Conservation (phyloP, 2,797 vertebrate genomes). For the Oophaga sylvatica region DNA sequence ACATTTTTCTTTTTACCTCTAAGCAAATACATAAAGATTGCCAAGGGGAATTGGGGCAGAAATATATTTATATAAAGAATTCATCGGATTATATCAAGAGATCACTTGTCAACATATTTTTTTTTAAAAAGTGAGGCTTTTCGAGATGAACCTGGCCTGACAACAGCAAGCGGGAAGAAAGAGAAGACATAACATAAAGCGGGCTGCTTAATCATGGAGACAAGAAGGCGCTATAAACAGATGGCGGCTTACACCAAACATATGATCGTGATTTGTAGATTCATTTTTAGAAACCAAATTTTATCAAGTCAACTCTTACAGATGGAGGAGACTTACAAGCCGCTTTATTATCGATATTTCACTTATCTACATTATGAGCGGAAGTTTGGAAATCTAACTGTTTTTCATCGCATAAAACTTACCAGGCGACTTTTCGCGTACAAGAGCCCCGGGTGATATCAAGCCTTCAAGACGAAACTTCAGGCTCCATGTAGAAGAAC, state of each 20-base stretch:
- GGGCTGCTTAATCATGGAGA: constrained; percentile 73
- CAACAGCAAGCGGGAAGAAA: constrained; percentile 58
- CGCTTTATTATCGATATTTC: constrained; percentile 67
- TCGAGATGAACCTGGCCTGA: constrained; percentile 55
- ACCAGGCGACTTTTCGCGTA: background rate
- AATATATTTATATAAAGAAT: constrained; percentile 70
- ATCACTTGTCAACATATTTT: constrained; percentile 65
- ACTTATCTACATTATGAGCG: constrained; percentile 49
- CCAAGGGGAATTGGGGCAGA: constrained; percentile 64
- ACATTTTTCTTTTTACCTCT: constrained; percentile 66
- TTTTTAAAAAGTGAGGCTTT: constrained; percentile 64
- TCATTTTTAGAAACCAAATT: constrained; percentile 74
- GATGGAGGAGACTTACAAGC: constrained; percentile 63
- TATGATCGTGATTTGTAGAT: constrained; percentile 70
- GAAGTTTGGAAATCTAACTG: constrained; percentile 7
- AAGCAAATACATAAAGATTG: constrained; percentile 65
- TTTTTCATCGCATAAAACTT: constrained; percentile 40
- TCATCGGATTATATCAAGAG: constrained; percentile 70
- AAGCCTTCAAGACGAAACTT: background rate
- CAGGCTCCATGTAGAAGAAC: background rate
- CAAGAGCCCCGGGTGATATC: background rate
- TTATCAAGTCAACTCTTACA: constrained; percentile 69
- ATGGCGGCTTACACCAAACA: constrained; percentile 71
- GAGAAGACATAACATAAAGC: constrained; percentile 64
- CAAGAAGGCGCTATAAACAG: constrained; percentile 63